Base-by-base conservation (phyloP, 92 coral and sea anemone genomes). In the Virgularia gustaviana region DNA sequence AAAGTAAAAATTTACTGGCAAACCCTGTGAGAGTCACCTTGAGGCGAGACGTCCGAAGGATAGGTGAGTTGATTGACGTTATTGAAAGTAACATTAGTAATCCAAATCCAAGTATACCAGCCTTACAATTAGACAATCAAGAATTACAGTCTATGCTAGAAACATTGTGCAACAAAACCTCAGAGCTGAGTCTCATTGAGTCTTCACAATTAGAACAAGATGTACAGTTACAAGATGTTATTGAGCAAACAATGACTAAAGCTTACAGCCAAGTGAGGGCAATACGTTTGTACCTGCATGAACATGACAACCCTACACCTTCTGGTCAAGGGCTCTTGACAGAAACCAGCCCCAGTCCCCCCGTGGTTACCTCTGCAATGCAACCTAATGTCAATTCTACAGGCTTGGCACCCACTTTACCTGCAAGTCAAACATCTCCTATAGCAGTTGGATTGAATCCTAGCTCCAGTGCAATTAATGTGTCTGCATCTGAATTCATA, bases 171-270 rank as follows among this genome's bases (percentile, higher is more conserved):
- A 49, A 28, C 8, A 62, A 62, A 62, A 19, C 15, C 11, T 62
- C 70, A 3, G 70, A 62, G 37, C 8, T 62, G 49, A 62, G 70
- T 37, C 12, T 62, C 45, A 62, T 62, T 39, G 45, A 7, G 45
- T 39, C 45, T 15, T 39, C 15, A 39, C 45, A 39, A 7, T 39
- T 15, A 15, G 45, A 39, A 15, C 45, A 39, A 39, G 45, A 39
- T 39, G 15, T 39, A 7, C 45, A 39, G 45, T 39, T 39, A 39
- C 45, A 39, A 15, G 15, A 8, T 39, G 15, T 7, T 7, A 39
- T 39, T 7, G 45, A 39, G 8, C 8, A 39, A 39, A 15, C 15
- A 8, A 39, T 39, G 8, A 15, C 9, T 7, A 8, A 39, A 15
- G 45, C 15, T 39, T 39, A 39, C 15, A 39, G 15, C 15, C 45